phyloP scores from a whole-genome alignment of 2,797 vertebrate species.

The Ispidina lecontei region DNA sequence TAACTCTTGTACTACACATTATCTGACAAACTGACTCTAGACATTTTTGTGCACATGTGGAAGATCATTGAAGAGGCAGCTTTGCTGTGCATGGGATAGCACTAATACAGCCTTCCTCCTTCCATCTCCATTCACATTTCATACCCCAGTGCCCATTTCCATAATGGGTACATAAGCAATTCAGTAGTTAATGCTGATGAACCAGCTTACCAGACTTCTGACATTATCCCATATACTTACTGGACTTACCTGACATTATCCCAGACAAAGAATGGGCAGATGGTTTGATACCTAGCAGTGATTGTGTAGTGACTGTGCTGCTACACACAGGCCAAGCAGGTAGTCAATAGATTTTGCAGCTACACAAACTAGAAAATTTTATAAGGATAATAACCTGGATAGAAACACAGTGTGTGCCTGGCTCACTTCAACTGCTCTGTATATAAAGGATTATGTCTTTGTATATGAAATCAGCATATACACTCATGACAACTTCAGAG shows the following conservation, averaged over 20 bases:
- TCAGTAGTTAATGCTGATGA: not conserved
- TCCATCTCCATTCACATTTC: not conserved
- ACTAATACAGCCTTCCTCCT: not conserved
- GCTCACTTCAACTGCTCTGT: not conserved
- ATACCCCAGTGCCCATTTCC: not conserved
- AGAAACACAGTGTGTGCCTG: not conserved
- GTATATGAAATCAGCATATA: not conserved
- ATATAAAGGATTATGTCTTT: not conserved
- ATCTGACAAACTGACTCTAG: not conserved
- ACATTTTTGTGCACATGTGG: not conserved
- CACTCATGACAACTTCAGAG: not conserved
- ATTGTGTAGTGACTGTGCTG: not conserved
- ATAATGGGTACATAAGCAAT: not conserved
- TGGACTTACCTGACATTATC: not conserved
- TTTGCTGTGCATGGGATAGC: not conserved
- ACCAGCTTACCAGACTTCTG: not conserved
- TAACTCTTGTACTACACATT: not conserved
- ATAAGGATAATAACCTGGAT: not conserved
- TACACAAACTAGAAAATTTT: not conserved
- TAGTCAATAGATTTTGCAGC: not conserved
- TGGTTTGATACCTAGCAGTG: not conserved
- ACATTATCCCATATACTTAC: not conserved
- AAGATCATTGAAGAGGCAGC: not conserved
- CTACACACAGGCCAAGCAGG: not conserved
- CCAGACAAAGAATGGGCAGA: not conserved